Percentiles rank a stretch among this genome's conserved stretches.
Conservation (phyloP, 2,113 vertebrate genomes). For the Phyllopteryx taeniolatus region DNA sequence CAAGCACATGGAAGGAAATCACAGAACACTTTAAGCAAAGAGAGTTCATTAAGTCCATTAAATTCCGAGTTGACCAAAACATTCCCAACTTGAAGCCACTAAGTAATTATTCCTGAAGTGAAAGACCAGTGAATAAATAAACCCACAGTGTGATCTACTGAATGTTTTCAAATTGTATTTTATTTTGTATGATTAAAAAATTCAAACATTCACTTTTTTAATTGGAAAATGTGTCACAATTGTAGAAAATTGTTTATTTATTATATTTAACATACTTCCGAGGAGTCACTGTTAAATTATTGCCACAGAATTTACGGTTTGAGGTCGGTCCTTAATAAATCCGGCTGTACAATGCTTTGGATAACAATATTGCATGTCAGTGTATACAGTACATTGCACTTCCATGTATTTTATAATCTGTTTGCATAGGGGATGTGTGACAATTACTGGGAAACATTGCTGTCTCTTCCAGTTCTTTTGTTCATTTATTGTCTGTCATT, state of each 20-base stretch:
- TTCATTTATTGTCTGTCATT: background rate
- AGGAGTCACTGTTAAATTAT: conserved; percentile 39
- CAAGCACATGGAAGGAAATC: conserved; percentile 39
- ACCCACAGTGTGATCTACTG: conserved; percentile 8
- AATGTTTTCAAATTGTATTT: conserved; percentile 16
- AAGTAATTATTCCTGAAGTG: conserved; percentile 57
- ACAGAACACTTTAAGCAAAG: conserved; percentile 51
- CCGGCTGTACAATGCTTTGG: conserved; percentile 39
- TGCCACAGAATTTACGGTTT: conserved; percentile 45
- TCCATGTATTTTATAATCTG: background rate
- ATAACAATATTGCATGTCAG: conserved; percentile 6
- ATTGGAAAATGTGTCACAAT: conserved; percentile 49
- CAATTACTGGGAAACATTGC: background rate
- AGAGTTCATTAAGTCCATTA: conserved; percentile 55
- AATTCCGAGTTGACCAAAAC: conserved; percentile 51
- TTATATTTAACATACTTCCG: conserved; percentile 37
- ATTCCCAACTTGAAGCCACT: conserved; percentile 32
- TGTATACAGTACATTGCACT: background rate
- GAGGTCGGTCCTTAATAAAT: conserved; percentile 45
- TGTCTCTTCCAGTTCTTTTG: background rate
- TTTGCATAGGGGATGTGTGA: background rate
- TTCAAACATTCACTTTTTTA: conserved; percentile 44
- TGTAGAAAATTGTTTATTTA: conserved; percentile 45
- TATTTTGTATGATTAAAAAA: conserved; percentile 8
- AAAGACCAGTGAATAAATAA: conserved; percentile 41